Percentiles rank a stretch among this genome's conserved stretches.
phyloP scores from a whole-genome alignment of 2,797 vertebrate species.

The Tiaroga cobitis region DNA sequence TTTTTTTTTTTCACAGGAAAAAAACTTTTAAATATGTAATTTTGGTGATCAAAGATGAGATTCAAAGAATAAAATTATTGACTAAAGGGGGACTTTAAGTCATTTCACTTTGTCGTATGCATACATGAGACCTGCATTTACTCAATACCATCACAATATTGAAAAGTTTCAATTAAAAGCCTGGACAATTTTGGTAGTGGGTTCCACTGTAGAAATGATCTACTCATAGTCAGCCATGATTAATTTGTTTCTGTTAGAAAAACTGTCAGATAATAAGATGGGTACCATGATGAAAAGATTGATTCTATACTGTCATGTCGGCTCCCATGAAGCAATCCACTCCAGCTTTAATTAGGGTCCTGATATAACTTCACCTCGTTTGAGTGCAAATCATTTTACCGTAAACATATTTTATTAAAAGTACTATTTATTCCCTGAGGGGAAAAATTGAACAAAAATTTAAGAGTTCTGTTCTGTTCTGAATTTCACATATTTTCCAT shows the following conservation, averaged over 20 bases:
- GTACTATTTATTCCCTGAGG: background rate
- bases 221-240: background rate
- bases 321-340: background rate
- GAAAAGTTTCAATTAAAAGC: background rate
- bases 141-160: background rate
- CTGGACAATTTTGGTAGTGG: background rate
- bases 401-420: background rate
- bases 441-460: background rate
- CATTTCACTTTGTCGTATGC: background rate
- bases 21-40: no score
- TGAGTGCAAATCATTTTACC: background rate
- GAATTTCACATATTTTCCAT: conserved; percentile 21
- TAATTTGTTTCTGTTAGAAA: background rate
- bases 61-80: no score
- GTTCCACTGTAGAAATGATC: background rate
- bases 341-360: background rate
- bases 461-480: background rate
- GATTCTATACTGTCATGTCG: background rate
- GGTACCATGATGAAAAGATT: background rate
- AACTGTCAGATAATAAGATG: background rate
- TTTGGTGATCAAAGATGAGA: no score
- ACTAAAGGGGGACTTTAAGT: no score
- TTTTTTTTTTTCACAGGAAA: no score
- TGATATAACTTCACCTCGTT: background rate
- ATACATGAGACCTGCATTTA: background rate